Base-by-base conservation (phyloP, 2,888 invertebrate species). In the Peribatodes rhomboidaria region DNA sequence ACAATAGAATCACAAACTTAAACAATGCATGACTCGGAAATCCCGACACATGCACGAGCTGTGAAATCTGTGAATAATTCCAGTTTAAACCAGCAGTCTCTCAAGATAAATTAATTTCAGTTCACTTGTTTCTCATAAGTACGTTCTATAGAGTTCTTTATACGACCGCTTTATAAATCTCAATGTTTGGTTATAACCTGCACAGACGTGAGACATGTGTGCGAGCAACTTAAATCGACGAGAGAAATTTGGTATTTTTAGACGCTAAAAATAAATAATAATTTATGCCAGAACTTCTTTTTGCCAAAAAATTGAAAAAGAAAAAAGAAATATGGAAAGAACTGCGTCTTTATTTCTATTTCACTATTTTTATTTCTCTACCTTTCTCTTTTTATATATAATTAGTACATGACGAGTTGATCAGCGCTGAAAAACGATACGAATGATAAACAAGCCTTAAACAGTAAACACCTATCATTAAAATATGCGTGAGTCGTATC, bases 91-190 rank as follows among this genome's bases (percentile, higher is more conserved):
- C 46, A 50, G 44, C 35, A 14, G 11, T 57, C 56, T 39, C 54
- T 35, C 71, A 86, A 16, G 46, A 53, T 63, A 57, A 37, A 58
- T 44, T 22, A 16, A 41, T 46, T 37, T 20, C 37, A 18, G 39
- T 20, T 44, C 20, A 20, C 37, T 52, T 10, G 35, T 35, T 50
- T 52, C n/a, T n/a, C 52, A 37, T 42, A 44, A 18, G 8, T 9
- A 42, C 42, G 14, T 16, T 16, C 0, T 10, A 18, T 9, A 18
- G 1, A 9, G 0, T 4, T 39, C 8, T 4, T 14, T 11, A 7
- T 14, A 39, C n/a, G n/a, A n/a, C n/a, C 27, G 27, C 39, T 39
- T 39, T 35, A 11, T 9, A 39, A 6, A 14, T n/a, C 39, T 39
- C 14, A 39, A 39, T 39, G 39, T 14, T 39, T 39, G 6, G 11